Base-by-base conservation (phyloP, 2,888 invertebrate species). In the Danaus chrysippus region DNA sequence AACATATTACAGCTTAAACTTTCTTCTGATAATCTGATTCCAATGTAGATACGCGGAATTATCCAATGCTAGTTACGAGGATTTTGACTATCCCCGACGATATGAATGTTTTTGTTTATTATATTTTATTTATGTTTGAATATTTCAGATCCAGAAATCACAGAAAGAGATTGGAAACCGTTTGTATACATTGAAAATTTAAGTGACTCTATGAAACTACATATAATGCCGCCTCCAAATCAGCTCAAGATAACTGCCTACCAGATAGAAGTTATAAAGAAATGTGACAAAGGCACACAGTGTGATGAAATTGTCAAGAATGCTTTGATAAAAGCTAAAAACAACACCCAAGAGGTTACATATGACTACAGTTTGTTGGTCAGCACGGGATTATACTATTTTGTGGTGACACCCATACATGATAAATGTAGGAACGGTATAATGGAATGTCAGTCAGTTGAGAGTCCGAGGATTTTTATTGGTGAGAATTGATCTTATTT, bases 111-210 rank as follows among this genome's bases (percentile, higher is more conserved):
- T n/a, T n/a, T n/a, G n/a, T n/a, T n/a, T 34, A 34, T 43, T 43
- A 12, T 11, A n/a, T 43, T 43, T 43, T 43, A 43, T n/a, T 10
- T 43, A 43, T 5, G 41, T n/a, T 42, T 54, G 17, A 52, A 17
- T 6, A 56, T 77, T 72, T 6, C 73, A 90, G 90, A 83, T 70
- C 70, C 78, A 58, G 79, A 78, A 12, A 81, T 81, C 15, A 80
- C 77, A 0, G 83, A 79, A 65, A 76, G 77, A 23, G 76, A 79
- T 65, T 91, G 89, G 89, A 84, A 81, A 64, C 91, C 91, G 3
- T 91, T 91, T 63, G 81, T 86, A 2, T 91, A 90, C 69, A 83
- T 90, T 43, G 89, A 89, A 71, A 83, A 87, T 68, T 76, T 87
- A 34, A 78, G 80, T 0, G 77, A 68, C 9, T 76, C 73, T 0